phyloP scores from a whole-genome alignment of 2,797 vertebrate species.

The Heterohyrax brucei region DNA sequence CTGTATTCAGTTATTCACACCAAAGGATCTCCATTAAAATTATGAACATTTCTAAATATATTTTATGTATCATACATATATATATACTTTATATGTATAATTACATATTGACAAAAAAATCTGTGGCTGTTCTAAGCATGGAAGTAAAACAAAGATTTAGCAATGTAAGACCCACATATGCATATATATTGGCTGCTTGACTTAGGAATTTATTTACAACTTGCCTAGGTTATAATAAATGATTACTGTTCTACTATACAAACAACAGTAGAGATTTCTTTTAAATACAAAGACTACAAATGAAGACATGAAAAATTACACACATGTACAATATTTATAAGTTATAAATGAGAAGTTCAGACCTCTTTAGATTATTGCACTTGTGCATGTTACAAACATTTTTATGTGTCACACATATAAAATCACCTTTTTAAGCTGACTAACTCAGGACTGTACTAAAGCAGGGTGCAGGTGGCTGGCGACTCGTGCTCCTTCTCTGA shows the following conservation, averaged over 20 bases:
- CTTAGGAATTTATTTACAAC: constrained; percentile 92
- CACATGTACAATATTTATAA: constrained; percentile 94
- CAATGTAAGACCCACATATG: constrained; percentile 87
- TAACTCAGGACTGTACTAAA: constrained; percentile 87
- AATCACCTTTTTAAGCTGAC: constrained; percentile 85
- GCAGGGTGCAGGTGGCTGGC: constrained; percentile 85
- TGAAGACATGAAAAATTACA: constrained; percentile 93
- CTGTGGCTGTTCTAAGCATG: constrained; percentile 88
- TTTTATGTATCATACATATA: constrained; percentile 93
- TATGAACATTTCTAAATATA: constrained; percentile 93
- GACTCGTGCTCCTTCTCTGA: constrained; percentile 82
- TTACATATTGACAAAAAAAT: constrained; percentile 92
- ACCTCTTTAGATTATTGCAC: constrained; percentile 93
- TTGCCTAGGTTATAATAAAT: constrained; percentile 89
- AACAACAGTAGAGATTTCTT: constrained; percentile 90
- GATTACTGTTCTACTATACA: constrained; percentile 90
- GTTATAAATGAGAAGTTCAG: constrained; percentile 93
- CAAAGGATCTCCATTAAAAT: constrained; percentile 91
- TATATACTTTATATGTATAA: constrained; percentile 90
- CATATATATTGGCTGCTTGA: constrained; percentile 87
- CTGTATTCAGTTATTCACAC: constrained; percentile 93
- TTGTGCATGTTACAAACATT: constrained; percentile 91
- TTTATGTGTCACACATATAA: constrained; percentile 89
- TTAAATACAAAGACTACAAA: constrained; percentile 93
- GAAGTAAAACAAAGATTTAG: constrained; percentile 88